Evolutionary conservation across 2,797 vertebrate genomes (phyloP).

Genomic region (Discoglossus pictus): DNA sequence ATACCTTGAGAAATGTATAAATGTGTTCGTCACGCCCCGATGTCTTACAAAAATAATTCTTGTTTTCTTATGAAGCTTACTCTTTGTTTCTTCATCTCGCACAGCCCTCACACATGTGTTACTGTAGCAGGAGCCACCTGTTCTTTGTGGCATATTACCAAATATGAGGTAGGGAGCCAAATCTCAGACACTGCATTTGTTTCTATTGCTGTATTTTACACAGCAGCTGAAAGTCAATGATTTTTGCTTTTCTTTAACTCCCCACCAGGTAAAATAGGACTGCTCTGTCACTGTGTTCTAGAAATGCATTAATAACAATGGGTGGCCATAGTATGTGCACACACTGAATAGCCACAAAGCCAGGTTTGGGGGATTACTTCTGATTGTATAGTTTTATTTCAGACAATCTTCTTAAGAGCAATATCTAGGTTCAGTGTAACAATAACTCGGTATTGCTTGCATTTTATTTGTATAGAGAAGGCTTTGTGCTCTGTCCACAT

Average conservation of each 20-base stretch:
- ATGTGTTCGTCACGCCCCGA: conserved; percentile 36
- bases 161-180: conserved; percentile 42
- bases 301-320: conserved; percentile 18
- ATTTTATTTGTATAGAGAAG: too few relatives aligned
- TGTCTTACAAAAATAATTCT: conserved; percentile 34
- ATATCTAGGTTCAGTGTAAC: too few relatives aligned
- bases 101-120: conserved; percentile 46
- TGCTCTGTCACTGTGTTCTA: conserved; percentile 3
- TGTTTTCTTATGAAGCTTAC: conserved; percentile 39
- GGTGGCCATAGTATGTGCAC: conserved; percentile 15
- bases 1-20: conserved; percentile 29
- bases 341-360: not conserved
- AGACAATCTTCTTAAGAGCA: too few relatives aligned
- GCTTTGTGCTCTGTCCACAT: too few relatives aligned
- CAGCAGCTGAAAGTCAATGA: conserved; percentile 28
- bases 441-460: too few relatives aligned
- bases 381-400: too few relatives aligned
- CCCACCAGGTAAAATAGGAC: conserved; percentile 42
- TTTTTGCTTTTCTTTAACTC: conserved; percentile 27
- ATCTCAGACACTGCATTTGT: conserved; percentile 42
- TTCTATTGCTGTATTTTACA: conserved; percentile 43
- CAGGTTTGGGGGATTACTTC: too few relatives aligned
- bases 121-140: conserved; percentile 47
- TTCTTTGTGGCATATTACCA: conserved; percentile 49
- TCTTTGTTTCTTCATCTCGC: conserved; percentile 44